Percentiles rank a stretch among this genome's conserved stretches.
These are phyloP conservation scores for Anoplopoma fimbria DNA, from an alignment of 2,113 vertebrate species.

Conservation along the genomic window DNA sequence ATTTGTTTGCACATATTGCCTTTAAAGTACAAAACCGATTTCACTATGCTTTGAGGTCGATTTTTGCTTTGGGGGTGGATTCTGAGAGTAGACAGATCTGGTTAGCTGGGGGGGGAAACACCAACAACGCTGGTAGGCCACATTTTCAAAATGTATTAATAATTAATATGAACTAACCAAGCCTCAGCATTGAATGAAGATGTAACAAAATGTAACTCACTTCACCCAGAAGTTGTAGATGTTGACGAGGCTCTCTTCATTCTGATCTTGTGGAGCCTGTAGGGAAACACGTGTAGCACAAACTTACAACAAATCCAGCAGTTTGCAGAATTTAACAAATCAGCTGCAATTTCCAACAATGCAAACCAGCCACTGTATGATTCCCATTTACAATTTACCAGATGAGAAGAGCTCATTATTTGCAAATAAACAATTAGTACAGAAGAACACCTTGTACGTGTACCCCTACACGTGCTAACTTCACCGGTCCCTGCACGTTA, in stretches of 20 bases:
- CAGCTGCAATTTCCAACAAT: background rate
- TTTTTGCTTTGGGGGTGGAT: background rate
- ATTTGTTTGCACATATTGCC: background rate
- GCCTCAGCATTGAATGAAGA: accelerated
- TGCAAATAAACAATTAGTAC: background rate
- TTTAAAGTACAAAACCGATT: background rate
- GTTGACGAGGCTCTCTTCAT: conserved; percentile 79
- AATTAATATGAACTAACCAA: background rate
- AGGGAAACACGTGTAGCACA: background rate
- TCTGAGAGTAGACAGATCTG: background rate
- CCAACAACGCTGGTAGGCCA: background rate
- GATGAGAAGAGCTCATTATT: accelerated
- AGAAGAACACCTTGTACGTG: background rate
- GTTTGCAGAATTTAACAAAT: background rate
- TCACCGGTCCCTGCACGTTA: background rate
- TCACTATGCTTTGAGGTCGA: background rate
- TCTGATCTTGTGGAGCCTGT: conserved; percentile 82
- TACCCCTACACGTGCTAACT: conserved; percentile 55
- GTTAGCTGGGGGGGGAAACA: background rate
- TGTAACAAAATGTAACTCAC: conserved; percentile 67
- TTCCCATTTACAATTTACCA: no score
- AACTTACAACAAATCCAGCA: background rate
- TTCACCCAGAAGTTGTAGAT: conserved; percentile 86
- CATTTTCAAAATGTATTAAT: background rate
- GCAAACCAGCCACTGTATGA: background rate